Percentiles rank a stretch among this genome's conserved stretches.
phyloP scores from a whole-genome alignment of 37 sponge, comb jelly and placozoan genomes.

The Theonella swinhoei region DNA sequence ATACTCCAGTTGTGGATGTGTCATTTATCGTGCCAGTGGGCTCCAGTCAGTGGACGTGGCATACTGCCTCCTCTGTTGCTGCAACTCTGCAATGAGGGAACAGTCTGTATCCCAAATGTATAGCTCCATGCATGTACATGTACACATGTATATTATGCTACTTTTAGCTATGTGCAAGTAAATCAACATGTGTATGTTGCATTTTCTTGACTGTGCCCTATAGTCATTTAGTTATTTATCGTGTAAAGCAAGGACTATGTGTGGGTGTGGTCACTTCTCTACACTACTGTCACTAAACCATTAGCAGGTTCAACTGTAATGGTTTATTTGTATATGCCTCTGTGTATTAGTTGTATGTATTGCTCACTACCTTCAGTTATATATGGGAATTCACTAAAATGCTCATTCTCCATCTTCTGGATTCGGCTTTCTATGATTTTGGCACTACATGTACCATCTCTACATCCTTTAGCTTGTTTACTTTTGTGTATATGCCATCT shows the following conservation, averaged over 20 bases:
- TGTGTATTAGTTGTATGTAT: no score
- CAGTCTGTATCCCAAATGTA: constrained; percentile 45
- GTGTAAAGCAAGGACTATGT: background rate
- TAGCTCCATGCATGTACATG: no score
- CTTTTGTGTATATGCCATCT: no score
- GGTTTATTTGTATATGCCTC: no score
- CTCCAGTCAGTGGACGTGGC: constrained; percentile 10
- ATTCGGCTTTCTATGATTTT: no score
- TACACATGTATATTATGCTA: constrained; percentile 9
- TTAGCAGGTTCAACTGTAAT: no score
- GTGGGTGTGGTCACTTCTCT: constrained; percentile 38
- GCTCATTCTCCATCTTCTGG: no score
- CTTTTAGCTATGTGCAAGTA: constrained; percentile 1
- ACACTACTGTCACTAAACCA: constrained; percentile 28
- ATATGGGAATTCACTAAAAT: no score
- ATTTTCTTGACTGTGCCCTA: background rate
- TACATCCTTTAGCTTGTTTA: no score
- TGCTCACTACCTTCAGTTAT: no score
- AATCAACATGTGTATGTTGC: constrained; percentile 6
- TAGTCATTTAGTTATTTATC: constrained; percentile 62
- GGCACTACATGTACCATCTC: no score
- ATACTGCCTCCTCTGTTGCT: constrained; percentile 43
- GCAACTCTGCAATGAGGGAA: constrained; percentile 29
- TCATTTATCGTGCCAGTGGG: constrained; percentile 16
- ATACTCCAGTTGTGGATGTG: constrained; percentile 17